Percentiles rank a stretch among this genome's conserved stretches.
Evolutionary conservation across 2,113 vertebrate species (phyloP).

Genomic region (Bungarus multicinctus): DNA sequence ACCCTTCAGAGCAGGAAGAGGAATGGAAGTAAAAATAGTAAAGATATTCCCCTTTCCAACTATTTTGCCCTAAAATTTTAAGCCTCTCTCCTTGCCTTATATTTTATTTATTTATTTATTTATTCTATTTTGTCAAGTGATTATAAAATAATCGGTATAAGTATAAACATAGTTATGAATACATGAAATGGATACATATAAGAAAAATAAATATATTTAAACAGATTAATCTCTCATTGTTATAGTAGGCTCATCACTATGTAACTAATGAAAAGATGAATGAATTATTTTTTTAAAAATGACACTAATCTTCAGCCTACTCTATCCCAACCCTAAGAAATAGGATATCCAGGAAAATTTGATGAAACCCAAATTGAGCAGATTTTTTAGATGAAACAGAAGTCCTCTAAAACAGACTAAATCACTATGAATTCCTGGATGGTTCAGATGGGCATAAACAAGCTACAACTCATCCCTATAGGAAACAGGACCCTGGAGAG

Average conservation of each 20-base stretch:
- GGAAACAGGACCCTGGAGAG: neutral
- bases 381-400: neutral
- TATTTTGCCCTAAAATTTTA: neutral
- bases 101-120: no score
- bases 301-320: neutral
- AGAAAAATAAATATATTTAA: neutral
- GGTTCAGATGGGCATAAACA: neutral
- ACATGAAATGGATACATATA: no score
- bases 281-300: neutral
- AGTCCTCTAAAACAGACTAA: neutral
- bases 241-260: neutral
- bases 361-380: neutral
- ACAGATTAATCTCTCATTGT: neutral
- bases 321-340: neutral
- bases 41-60: neutral
- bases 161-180: no score
- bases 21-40: neutral
- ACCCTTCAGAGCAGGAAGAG: neutral
- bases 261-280: neutral
- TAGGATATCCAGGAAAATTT: neutral
- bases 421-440: neutral
- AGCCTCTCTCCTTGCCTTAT: neutral
- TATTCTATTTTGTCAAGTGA: no score
- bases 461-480: neutral
- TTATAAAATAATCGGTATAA: no score